Evolutionary conservation across 2,113 vertebrate genomes (phyloP).

Genomic region (Nycticebus coucang): DNA sequence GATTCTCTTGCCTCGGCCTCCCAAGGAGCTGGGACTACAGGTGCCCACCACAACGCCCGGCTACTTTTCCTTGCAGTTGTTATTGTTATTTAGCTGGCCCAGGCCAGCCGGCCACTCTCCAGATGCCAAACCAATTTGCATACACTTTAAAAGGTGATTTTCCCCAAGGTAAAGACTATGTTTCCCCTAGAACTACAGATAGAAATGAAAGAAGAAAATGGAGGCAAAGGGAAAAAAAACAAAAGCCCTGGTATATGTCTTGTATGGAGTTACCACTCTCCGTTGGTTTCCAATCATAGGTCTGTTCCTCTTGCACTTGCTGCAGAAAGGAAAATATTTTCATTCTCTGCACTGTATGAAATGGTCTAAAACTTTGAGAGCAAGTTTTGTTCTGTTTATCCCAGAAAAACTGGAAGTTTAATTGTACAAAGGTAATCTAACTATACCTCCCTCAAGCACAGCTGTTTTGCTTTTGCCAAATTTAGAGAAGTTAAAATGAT

Average conservation of each 20-base stretch:
- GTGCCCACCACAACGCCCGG: too few relatives aligned
- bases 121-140: neutral
- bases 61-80: too few relatives aligned
- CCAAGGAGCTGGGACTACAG: too few relatives aligned
- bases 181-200: neutral
- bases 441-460: slow-evolving; percentile 8
- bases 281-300: neutral
- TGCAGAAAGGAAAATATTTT: slow-evolving; percentile 25
- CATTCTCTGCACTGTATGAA: neutral
- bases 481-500: slow-evolving; percentile 4
- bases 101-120: too few relatives aligned
- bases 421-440: slow-evolving; percentile 13
- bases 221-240: neutral
- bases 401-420: slow-evolving; percentile 45
- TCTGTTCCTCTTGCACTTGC: slow-evolving; percentile 1
- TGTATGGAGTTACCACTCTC: neutral
- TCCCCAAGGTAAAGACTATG: neutral
- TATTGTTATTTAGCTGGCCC: too few relatives aligned
- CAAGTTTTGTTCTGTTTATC: slow-evolving; percentile 29
- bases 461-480: slow-evolving; percentile 52
- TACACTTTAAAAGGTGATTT: neutral
- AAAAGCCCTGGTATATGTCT: neutral
- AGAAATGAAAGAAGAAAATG: slow-evolving; percentile 25
- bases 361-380: neutral
- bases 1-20: too few relatives aligned